Conservation (phyloP, 2,113 vertebrate genomes). For the Asarcornis scutulata region DNA sequence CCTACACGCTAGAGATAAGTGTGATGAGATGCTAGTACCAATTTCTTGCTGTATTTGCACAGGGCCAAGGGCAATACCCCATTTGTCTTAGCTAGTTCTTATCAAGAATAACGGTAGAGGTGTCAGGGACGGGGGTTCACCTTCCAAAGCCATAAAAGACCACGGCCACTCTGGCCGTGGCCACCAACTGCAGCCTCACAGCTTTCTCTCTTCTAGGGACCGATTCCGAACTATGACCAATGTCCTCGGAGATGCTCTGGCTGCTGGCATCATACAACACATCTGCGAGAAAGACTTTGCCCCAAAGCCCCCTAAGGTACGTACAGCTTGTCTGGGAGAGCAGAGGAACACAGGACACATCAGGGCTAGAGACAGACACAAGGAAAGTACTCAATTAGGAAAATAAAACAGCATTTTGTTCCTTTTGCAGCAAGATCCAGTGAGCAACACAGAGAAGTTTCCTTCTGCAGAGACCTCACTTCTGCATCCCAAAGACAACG, state of each 20-base stretch:
- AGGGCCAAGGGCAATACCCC: not conserved
- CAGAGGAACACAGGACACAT: fast-evolving
- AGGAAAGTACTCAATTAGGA: fast-evolving
- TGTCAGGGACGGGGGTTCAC: not conserved
- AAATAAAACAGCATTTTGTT: not conserved
- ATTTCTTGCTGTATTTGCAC: not conserved
- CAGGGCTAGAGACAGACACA: not conserved
- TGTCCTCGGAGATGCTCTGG: constrained; percentile 85
- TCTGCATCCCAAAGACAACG: constrained; percentile 66
- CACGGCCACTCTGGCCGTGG: fast-evolving
- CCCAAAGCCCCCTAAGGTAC: not conserved
- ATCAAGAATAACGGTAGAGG: not conserved
- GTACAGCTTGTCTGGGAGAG: not conserved
- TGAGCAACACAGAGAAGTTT: constrained; percentile 49
- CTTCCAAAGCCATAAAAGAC: not conserved
- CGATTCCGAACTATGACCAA: constrained; percentile 88
- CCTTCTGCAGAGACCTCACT: constrained; percentile 74
- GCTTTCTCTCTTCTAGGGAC: constrained; percentile 72
- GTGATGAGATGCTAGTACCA: fast-evolving
- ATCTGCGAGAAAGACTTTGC: constrained; percentile 84
- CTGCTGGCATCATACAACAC: constrained; percentile 86
- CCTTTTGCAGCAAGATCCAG: constrained; percentile 76
- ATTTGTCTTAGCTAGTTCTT: not conserved
- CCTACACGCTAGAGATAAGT: not conserved
- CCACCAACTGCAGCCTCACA: not conserved